A percentile compares a stretch with the other conserved stretches of the same genome.
Evolutionary conservation across 2,113 vertebrate genomes (phyloP).

Genomic region (Triplophysa tibetana): DNA sequence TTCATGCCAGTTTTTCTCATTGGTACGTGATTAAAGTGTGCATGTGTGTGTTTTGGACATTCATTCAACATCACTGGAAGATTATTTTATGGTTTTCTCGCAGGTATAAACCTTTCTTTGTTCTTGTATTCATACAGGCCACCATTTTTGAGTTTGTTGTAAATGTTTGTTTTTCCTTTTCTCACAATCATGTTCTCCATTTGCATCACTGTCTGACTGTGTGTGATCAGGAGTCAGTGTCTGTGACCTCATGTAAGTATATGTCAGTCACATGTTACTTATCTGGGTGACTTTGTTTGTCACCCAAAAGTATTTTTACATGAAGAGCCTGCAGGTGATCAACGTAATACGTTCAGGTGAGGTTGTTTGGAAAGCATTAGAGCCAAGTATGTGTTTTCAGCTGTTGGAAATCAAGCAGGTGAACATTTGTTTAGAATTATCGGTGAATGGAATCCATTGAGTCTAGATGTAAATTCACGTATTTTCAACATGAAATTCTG

Average conservation of each 20-base stretch:
- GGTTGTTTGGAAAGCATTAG: no score
- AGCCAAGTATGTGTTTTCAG: no score
- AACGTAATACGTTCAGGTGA: no score
- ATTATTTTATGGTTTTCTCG: background rate
- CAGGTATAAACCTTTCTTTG: constrained; percentile 10
- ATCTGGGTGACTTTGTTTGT: background rate
- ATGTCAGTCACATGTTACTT: background rate
- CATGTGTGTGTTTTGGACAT: background rate
- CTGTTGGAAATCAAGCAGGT: no score
- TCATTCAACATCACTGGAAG: background rate
- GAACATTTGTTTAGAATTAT: no score
- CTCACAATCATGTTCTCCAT: constrained; percentile 45
- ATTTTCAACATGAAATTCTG: background rate
- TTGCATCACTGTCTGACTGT: constrained; percentile 52
- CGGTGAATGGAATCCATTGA: no score
- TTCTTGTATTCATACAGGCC: constrained; percentile 14
- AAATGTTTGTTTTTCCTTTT: constrained; percentile 44
- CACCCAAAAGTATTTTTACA: background rate
- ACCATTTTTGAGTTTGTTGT: constrained; percentile 37
- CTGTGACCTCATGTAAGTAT: constrained; percentile 46
- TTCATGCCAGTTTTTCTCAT: constrained; percentile 99
- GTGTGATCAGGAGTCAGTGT: constrained; percentile 26
- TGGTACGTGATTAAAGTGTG: constrained; percentile 72
- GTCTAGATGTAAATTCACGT: background rate
- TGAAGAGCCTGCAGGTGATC: no score